Evolutionary conservation across 2,113 vertebrate genomes (phyloP).

Genomic region (Rhipidura dahli): DNA sequence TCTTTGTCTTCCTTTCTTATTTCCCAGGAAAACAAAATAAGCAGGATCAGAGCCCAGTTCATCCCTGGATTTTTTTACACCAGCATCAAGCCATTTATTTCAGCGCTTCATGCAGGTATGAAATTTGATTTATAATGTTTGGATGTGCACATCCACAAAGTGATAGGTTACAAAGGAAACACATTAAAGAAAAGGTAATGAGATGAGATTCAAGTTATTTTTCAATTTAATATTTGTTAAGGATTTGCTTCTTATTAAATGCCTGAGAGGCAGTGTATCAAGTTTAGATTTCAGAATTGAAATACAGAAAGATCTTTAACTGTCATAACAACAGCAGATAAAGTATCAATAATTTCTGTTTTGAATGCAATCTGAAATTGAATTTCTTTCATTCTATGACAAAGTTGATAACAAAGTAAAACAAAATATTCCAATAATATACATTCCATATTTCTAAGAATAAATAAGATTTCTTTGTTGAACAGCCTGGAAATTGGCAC

Average conservation of each 20-base stretch:
- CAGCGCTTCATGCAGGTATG: not conserved
- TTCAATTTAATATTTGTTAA: not conserved
- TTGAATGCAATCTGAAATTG: slow-evolving; percentile 52
- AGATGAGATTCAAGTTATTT: not conserved
- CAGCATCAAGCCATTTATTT: not conserved
- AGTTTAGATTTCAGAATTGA: slow-evolving; percentile 21
- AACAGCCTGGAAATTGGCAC: not conserved
- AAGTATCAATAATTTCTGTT: slow-evolving; percentile 37
- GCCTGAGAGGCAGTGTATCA: not conserved
- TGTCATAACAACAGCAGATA: slow-evolving; percentile 23
- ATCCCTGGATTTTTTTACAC: not conserved
- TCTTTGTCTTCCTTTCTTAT: slow-evolving; percentile 27
- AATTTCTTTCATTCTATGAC: slow-evolving; percentile 42
- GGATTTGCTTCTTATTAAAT: not conserved
- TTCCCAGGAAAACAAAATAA: slow-evolving; percentile 30
- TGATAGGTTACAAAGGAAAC: not conserved
- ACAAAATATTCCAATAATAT: slow-evolving; percentile 12
- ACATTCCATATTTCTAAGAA: not conserved
- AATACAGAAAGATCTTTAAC: not conserved
- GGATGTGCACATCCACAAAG: not conserved
- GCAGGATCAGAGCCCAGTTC: not conserved
- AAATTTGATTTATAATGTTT: not conserved
- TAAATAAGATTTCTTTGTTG: slow-evolving; percentile 27
- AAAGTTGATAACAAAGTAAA: slow-evolving; percentile 58
- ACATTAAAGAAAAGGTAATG: not conserved